phyloP scores from a whole-genome alignment of 2,797 vertebrate genomes.

The Philypnodon macrostomus region DNA sequence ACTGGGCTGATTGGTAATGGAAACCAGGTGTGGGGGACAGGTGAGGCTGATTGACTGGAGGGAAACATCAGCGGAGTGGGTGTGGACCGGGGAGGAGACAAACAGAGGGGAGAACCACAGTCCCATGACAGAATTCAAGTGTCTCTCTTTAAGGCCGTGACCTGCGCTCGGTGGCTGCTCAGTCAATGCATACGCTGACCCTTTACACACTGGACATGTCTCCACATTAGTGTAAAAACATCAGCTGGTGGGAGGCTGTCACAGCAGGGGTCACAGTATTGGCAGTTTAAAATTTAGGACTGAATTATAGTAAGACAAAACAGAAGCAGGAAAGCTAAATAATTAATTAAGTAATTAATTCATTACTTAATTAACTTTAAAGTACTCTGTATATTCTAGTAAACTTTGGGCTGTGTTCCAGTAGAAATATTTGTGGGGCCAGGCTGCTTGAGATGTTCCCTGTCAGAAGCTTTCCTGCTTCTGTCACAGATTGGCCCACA shows the following conservation, averaged over 20 bases:
- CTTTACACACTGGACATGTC: constrained; percentile 5
- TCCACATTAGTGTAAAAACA: constrained; percentile 7
- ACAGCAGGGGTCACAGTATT: constrained; percentile 19
- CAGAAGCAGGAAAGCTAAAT: no score
- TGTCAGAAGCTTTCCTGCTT: constrained; percentile 47
- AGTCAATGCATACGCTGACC: not conserved
- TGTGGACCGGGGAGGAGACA: no score
- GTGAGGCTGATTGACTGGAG: no score
- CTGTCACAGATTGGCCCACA: constrained; percentile 57
- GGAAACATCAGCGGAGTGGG: no score
- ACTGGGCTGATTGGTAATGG: no score
- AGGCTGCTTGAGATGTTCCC: constrained; percentile 34
- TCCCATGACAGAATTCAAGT: not conserved
- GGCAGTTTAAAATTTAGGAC: no score
- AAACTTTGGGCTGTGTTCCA: constrained; percentile 14
- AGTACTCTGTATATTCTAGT: not conserved
- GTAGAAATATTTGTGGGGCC: constrained; percentile 32
- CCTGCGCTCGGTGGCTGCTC: not conserved
- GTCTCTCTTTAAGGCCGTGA: constrained; percentile 3
- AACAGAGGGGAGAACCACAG: no score
- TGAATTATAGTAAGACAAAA: no score
- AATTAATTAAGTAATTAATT: no score
- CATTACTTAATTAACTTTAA: not conserved
- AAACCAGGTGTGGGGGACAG: no score
- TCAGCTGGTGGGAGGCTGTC: constrained; percentile 28